A percentile compares a stretch with the other conserved stretches of the same genome.
Conservation (phyloP, 30 jellyfish, hydroid and myxozoan genomes). For the Cassiopea andromeda region DNA sequence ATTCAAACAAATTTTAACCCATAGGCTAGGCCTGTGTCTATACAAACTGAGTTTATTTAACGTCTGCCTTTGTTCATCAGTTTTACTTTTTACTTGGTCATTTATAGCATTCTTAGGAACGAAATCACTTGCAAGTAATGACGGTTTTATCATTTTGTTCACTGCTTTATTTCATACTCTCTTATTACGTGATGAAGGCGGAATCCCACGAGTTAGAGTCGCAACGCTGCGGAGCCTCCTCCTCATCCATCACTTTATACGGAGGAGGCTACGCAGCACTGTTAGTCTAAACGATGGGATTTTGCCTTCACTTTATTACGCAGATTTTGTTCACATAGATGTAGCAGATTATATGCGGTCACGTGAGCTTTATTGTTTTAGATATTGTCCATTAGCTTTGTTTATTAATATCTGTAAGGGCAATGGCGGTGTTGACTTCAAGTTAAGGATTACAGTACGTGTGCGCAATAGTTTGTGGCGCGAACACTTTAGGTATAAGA, state of each 20-base stretch:
- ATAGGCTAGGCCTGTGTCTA: not conserved
- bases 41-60: not conserved
- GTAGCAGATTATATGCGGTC: constrained; percentile 13
- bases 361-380: constrained; percentile 36
- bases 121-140: constrained; percentile 27
- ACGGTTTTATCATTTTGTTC: constrained; percentile 27
- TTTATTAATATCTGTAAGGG: constrained; percentile 14
- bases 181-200: not conserved
- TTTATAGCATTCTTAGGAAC: not conserved
- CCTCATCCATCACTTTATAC: too few relatives aligned
- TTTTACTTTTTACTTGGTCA: not conserved
- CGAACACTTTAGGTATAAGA: too few relatives aligned
- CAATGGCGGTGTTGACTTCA: constrained; percentile 20
- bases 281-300: too few relatives aligned
- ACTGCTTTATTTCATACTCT: constrained; percentile 33
- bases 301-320: not conserved
- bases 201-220: too few relatives aligned
- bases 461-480: too few relatives aligned
- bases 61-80: not conserved
- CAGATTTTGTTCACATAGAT: constrained; percentile 38
- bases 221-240: too few relatives aligned
- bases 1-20: not conserved
- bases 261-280: too few relatives aligned
- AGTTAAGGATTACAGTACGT: too few relatives aligned
- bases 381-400: constrained; percentile 19